Base-by-base conservation (phyloP, 1,140 invertebrate species). In the Calliopsis andreniformis region DNA sequence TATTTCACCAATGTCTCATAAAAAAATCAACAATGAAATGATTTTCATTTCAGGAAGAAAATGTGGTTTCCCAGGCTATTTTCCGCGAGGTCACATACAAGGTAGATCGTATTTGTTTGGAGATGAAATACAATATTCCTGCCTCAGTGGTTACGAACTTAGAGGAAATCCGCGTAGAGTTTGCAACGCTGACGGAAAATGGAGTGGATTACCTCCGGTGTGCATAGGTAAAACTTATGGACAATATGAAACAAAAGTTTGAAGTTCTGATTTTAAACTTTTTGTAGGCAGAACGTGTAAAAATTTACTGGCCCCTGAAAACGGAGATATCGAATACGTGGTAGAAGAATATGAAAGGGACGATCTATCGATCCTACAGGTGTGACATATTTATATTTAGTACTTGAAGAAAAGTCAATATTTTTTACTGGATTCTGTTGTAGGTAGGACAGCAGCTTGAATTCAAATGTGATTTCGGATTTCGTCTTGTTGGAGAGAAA, bases 31-130 rank as follows among this genome's bases (percentile, higher is more conserved):
- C 5, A 47, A n/a, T 14, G 3, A 47, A 1, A 14, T 35, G 2
- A 10, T 59, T 68, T 58, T 23, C 2, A 10, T 45, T 79, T 4
- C 49, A 89, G 86, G 89, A 76, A 86, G 93, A 8, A 92, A 90
- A 35, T 95, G 95, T 85, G 93, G 93, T 1, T 93, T 91, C 79
- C 95, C 94, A 1, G 93, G 93, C n/a, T 92, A 91, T 72, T 89
- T 95, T 28, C 85, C 86, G 5, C 93, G 94, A 82, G 94, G 94
- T 10, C 87, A 87, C 47, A 84, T 94, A 18, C 86, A 89, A 23
- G 94, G 94, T 8, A 89, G 78, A 30, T 90, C 89, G 0, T 95
- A 93, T 82, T 91, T 82, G 25, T 95, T 92, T 76, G 90, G 91
- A 10, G 93, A 94, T 78, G 90, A 89, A 62, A 88, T 95, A 20